Base-by-base conservation (phyloP, 2,113 vertebrate genomes). In the Uropsilus gracilis region DNA sequence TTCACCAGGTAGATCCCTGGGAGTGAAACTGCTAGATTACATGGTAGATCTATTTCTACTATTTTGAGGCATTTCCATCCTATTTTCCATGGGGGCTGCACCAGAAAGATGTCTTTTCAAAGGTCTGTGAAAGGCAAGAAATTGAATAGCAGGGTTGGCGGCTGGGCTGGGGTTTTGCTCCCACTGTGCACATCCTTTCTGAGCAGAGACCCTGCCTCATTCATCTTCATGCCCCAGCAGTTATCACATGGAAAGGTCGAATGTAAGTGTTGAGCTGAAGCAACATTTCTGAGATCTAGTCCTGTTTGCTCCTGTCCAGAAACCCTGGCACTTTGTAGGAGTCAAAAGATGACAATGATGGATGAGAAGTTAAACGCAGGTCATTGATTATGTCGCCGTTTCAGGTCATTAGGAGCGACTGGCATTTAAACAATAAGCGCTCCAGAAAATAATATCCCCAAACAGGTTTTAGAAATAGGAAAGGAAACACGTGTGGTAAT, bases 121-220 rank as follows among this genome's bases (percentile, higher is more conserved):
- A 76, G 61, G 32, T 63, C 17, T 84, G 53, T 53, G 28, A 95
- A 71, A 75, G 32, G 22, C 12, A 95, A 96, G 92, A 90, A 86
- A 89, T 48, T 82, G 78, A 81, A 30, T 11, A 20, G 17, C 44
- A 48, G 32, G 4, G 20, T n/a, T n/a, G n/a, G n/a, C n/a, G n/a
- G n/a, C n/a, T n/a, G n/a, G n/a, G n/a, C n/a, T 46, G 26, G 34
- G 26, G 46, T 48, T 61, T 22, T 39, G 32, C 64, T 48, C 39
- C 80, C 48, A 0, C 26, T 28, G 1, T 9, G 1, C 22, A 6
- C 1, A 1, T 53, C 24, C 50, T 48, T 75, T 42, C 12, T 3
- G 8, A 24, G 32, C 57, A 34, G 81, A 86, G 59, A 48, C 5
- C 13, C 2, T 1, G 30, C 3, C 46, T 71, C 16, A 0, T 16